phyloP scores from a whole-genome alignment of 2,797 vertebrate genomes.

The Decapterus maruadsi region DNA sequence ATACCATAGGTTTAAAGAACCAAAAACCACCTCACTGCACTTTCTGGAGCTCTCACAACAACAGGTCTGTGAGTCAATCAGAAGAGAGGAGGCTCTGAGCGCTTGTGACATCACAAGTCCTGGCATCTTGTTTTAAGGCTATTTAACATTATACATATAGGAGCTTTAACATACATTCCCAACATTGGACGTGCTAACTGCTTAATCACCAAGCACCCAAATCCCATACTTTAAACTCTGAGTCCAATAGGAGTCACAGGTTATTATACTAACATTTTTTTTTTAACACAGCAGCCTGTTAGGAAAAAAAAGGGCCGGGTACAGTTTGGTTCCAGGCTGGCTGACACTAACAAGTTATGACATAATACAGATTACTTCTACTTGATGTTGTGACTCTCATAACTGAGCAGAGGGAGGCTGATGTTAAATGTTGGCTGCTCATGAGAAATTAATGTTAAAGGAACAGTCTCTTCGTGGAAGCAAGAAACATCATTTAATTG shows the following conservation, averaged over 20 bases:
- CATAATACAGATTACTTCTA: conserved; percentile 69
- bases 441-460: conserved; percentile 16
- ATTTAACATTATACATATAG: too few species aligned
- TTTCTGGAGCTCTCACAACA: too few species aligned
- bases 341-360: conserved; percentile 72
- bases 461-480: not conserved
- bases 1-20: too few species aligned
- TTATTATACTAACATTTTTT: conserved; percentile 20
- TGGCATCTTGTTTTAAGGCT: too few species aligned
- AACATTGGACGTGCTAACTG: too few species aligned
- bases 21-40: too few species aligned
- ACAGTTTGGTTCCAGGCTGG: conserved; percentile 38
- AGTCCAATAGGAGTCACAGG: conserved; percentile 26
- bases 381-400: conserved; percentile 71
- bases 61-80: too few species aligned
- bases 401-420: conserved; percentile 48
- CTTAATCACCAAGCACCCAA: not conserved
- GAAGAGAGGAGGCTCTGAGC: not conserved
- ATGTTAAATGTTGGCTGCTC: conserved; percentile 35
- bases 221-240: conserved; percentile 33
- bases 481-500: too few species aligned
- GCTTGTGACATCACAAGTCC: too few species aligned
- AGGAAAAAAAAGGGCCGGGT: conserved; percentile 47
- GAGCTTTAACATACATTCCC: too few species aligned
- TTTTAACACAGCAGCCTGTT: conserved; percentile 59